Evolutionary conservation across 2,888 invertebrate genomes (phyloP), one percentile per base, ranked within the genome.

Genomic region (Callyntrura guangdongensis): DNA sequence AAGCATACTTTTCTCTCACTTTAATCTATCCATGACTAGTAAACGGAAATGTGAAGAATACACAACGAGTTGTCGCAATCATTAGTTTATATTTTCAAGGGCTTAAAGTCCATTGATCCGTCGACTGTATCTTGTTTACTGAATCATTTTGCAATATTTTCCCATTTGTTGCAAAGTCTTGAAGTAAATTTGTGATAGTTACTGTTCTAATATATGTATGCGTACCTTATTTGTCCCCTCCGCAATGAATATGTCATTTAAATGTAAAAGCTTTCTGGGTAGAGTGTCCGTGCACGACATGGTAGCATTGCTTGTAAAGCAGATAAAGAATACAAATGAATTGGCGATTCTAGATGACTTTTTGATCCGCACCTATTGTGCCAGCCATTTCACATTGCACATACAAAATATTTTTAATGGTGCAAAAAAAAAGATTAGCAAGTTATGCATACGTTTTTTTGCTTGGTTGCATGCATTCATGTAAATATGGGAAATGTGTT

Each of bases 321-420:
- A 36, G 36, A 36, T 36, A 36, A 36, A 36, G 36, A 2, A 6
- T 36, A 4, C 36, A 36, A 6, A 6, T 36, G 36, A 36, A 36
- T 36, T 4, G 36, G 36, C 36, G 6, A 36, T 6, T 36, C 36
- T 36, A 36, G 36, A 36, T 36, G 6, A 6, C 6, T 36, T 36
- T 36, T 36, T 36, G 36, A 36, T 36, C 2, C 36, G 36, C 6
- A 36, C 6, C 36, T 36, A 36, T 36, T 36, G 36, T 36, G 36
- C 36, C 36, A 36, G 36, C 36, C 3, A 6, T 36, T 36, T 36
- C 2, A 36, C 36, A 36, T 36, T 36, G 6, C 6, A 36, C 36
- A 36, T 36, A 36, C 36, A 36, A 36, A 36, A 36, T 22, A 64
- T 64, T 64, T 64, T 64, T 64, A 64, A 64, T 64, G 64, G 9